phyloP scores from a whole-genome alignment of 2,888 invertebrate genomes.

The Fabriciana adippe region DNA sequence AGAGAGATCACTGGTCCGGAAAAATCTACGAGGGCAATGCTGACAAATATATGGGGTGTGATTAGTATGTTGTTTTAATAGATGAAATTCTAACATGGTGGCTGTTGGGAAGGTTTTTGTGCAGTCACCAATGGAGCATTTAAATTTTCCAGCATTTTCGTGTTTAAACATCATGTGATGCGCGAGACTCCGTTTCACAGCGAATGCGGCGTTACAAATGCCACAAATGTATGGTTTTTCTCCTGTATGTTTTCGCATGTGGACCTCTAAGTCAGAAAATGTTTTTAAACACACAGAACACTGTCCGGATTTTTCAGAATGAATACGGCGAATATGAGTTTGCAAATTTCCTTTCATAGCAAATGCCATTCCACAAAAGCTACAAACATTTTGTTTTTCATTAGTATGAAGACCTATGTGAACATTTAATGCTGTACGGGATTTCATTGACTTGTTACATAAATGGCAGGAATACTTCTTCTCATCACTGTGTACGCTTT shows the following conservation, averaged over 20 bases:
- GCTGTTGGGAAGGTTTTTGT: conserved; percentile 67
- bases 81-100: conserved; percentile 72
- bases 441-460: conserved; percentile 78
- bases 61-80: conserved; percentile 72
- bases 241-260: conserved; percentile 82
- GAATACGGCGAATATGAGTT: conserved; percentile 78
- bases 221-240: conserved; percentile 73
- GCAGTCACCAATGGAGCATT: conserved; percentile 71
- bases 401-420: conserved; percentile 73
- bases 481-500: conserved; percentile 71
- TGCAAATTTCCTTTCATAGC: conserved; percentile 80
- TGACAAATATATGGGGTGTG: conserved; percentile 71
- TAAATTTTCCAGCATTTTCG: conserved; percentile 67
- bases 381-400: conserved; percentile 70
- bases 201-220: conserved; percentile 63
- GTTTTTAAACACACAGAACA: conserved; percentile 79
- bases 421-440: conserved; percentile 73
- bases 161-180: conserved; percentile 73
- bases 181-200: conserved; percentile 61
- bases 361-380: conserved; percentile 73
- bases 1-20: conserved; percentile 68
- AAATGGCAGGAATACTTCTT: conserved; percentile 79
- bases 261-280: conserved; percentile 79
- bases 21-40: conserved; percentile 71
- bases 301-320: conserved; percentile 80